phyloP scores from a whole-genome alignment of 2,888 invertebrate species.

The Tetragonisca angustula region DNA sequence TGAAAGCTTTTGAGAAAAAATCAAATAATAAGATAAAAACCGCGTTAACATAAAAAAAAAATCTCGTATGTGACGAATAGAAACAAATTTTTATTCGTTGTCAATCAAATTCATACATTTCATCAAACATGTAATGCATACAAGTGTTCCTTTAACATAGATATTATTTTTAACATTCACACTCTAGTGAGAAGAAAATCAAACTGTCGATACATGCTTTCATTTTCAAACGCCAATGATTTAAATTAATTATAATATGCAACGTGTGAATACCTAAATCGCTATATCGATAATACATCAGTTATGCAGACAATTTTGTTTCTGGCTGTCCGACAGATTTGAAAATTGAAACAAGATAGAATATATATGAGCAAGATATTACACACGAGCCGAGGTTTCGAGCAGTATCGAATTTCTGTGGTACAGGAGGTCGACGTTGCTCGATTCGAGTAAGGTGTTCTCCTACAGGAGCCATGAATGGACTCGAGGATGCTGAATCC shows the following conservation, averaged over 20 bases:
- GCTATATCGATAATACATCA: background rate
- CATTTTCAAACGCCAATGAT: background rate
- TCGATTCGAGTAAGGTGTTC: conserved; percentile 63
- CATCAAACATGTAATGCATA: no score
- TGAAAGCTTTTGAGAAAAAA: conserved; percentile 69
- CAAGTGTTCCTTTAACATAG: background rate
- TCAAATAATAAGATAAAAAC: background rate
- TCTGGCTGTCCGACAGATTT: conserved; percentile 39
- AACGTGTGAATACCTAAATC: background rate
- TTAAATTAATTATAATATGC: background rate
- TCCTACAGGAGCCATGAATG: conserved; percentile 69
- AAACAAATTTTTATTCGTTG: no score
- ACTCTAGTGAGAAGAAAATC: background rate
- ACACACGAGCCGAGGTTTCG: conserved; percentile 55
- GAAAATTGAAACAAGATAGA: conserved; percentile 58
- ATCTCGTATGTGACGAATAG: no score
- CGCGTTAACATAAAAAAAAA: background rate
- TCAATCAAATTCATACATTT: no score
- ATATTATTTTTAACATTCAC: background rate
- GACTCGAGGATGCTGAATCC: conserved; percentile 62
- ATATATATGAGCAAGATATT: conserved; percentile 60
- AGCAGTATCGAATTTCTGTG: conserved; percentile 70
- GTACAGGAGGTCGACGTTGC: conserved; percentile 70
- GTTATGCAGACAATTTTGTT: conserved; percentile 11
- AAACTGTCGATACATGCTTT: background rate